Evolutionary conservation across 2,888 invertebrate species (phyloP).

Genomic region (Entomobrya multifasciata): DNA sequence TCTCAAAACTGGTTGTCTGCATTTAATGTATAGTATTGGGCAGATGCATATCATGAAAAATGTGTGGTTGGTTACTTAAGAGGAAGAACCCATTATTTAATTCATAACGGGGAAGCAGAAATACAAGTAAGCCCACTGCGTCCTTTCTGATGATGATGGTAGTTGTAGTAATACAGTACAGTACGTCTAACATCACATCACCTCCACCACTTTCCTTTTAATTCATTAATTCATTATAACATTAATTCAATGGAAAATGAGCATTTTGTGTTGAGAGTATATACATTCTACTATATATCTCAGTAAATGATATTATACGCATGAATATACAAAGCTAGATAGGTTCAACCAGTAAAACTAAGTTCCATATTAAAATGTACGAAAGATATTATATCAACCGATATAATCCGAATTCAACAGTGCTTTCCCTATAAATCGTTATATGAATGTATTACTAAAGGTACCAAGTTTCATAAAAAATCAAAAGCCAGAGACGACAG

Average conservation of each 20-base stretch:
- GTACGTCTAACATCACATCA: background rate
- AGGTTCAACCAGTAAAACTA: too few species aligned
- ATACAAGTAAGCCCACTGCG: background rate
- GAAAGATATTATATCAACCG: too few species aligned
- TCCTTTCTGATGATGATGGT: background rate
- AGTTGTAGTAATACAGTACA: background rate
- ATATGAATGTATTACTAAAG: too few species aligned
- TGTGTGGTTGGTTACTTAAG: conserved; percentile 16
- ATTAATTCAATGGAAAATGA: conserved; percentile 43
- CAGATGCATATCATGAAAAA: conserved; percentile 9
- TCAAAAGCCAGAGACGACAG: too few species aligned
- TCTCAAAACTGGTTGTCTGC: background rate
- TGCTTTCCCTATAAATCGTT: too few species aligned
- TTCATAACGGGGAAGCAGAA: conserved; percentile 24
- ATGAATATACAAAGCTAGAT: too few species aligned
- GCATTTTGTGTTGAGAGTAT: conserved; percentile 28
- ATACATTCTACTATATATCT: too few species aligned
- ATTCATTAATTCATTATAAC: conserved; percentile 35
- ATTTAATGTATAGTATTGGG: conserved; percentile 17
- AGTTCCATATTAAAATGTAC: too few species aligned
- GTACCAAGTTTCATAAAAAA: too few species aligned
- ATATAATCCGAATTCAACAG: too few species aligned
- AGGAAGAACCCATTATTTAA: conserved; percentile 48
- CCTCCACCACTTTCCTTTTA: conserved; percentile 37
- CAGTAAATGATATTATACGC: too few species aligned